Percentiles rank a stretch among this genome's conserved stretches.
phyloP scores from a whole-genome alignment of 2,113 vertebrate genomes.

The Pogonocichla stellata region DNA sequence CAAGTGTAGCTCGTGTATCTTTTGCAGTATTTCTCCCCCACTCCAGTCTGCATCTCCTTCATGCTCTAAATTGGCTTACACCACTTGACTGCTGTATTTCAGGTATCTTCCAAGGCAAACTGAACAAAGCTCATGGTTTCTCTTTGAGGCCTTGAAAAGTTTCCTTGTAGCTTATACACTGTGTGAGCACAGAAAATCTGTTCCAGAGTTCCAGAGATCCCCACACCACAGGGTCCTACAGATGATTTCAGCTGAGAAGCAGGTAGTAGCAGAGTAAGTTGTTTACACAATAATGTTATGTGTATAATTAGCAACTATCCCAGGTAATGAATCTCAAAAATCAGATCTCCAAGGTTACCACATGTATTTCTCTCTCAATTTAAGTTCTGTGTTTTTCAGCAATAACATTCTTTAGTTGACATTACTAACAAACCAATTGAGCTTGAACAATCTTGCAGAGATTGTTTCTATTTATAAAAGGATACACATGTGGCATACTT shows the following conservation, averaged over 20 bases:
- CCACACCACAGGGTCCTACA: neutral
- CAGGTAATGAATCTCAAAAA: neutral
- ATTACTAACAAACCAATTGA: neutral
- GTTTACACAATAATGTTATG: neutral
- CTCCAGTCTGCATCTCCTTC: neutral
- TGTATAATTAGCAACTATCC: neutral
- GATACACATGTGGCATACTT: neutral
- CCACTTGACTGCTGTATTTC: neutral
- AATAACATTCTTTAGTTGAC: neutral
- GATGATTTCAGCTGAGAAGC: neutral
- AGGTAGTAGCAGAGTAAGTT: neutral
- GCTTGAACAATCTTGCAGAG: neutral
- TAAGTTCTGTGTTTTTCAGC: neutral
- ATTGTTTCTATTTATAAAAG: slow-evolving; percentile 22
- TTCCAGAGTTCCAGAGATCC: neutral
- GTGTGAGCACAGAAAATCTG: neutral
- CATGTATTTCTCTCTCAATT: neutral
- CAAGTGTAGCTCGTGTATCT: neutral
- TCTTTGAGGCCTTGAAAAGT: neutral
- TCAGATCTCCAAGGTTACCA: neutral
- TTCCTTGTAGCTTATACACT: neutral
- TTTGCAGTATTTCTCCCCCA: neutral
- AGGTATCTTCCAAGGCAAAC: neutral
- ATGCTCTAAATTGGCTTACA: neutral
- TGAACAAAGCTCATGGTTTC: neutral